Evolutionary conservation across 2,797 vertebrate species (phyloP).

Genomic region (Pseudomugil tenellus): DNA sequence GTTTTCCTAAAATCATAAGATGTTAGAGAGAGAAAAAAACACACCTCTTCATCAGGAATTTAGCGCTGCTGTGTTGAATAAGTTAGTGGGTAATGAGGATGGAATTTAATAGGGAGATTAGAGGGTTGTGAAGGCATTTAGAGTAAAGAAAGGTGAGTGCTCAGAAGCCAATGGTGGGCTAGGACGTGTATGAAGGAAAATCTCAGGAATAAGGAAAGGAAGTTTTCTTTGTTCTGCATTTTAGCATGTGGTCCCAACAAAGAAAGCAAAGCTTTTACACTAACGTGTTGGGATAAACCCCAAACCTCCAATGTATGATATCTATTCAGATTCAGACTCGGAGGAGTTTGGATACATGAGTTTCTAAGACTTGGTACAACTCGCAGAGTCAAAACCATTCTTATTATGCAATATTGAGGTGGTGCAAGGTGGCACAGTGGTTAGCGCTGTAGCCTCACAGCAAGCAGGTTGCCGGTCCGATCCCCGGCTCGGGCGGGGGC

Average conservation of each 20-base stretch:
- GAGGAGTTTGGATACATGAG: no score
- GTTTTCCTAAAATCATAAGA: slow-evolving; percentile 11
- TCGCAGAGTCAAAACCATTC: no score
- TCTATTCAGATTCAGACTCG: no score
- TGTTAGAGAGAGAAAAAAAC: slow-evolving; percentile 1
- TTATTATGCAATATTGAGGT: no score
- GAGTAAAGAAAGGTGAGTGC: slow-evolving; percentile 22
- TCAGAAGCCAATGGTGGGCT: slow-evolving; percentile 2
- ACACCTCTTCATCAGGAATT: slow-evolving; percentile 19
- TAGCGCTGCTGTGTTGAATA: slow-evolving; percentile 18
- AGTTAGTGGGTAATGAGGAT: slow-evolving; percentile 44
- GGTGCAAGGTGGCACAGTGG: no score
- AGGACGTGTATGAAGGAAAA: no score
- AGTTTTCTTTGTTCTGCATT: slow-evolving; percentile 8
- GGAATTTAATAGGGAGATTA: slow-evolving; percentile 44
- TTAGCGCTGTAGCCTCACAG: no score
- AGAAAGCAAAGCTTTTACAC: neutral
- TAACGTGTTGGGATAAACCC: slow-evolving; percentile 1
- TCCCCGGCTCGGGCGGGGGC: no score
- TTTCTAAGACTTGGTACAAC: no score
- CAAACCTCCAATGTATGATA: no score
- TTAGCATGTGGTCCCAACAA: slow-evolving; percentile 21
- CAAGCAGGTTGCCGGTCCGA: no score
- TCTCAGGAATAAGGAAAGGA: no score
- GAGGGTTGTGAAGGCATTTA: slow-evolving; percentile 21